Evolutionary conservation across 1,140 invertebrate genomes (phyloP), one percentile per base, ranked within the genome.

Genomic region (Aphidius gifuensis): DNA sequence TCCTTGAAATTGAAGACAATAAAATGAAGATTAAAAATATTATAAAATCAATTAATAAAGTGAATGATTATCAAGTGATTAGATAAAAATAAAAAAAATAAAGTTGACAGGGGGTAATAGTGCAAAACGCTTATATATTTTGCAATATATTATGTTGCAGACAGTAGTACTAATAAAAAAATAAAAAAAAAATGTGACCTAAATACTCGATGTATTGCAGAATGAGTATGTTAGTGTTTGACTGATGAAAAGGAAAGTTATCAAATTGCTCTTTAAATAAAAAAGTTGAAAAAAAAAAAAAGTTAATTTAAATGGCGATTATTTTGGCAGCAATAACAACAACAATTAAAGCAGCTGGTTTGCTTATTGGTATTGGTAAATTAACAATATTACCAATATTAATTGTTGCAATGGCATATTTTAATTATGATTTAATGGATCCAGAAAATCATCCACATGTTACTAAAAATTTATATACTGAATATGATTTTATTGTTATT

Each of bases 391-490:
- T 94, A 38, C 92, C 93, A 0, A 83, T 88, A 38, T 83, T 94
- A 62, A 78, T 95, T 53, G 90, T 87, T 0, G 85, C 90, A 1
- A 79, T 95, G 48, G 88, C 90, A 0, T 94, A 93, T 71, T 93
- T 90, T 75, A 88, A 92, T 76, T 94, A 94, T 73, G 91, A 93
- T 65, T 78, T 91, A 3, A 88, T 92, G 69, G 92, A 94, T 74
- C 92, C 92, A 0, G 92, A 94, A 76, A 91, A 88, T 70, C 83
- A 90, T 57, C 90, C 91, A 1, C 80, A 83, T 0, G 88, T 91
- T 38, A 85, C 87, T 48, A 84, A 83, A 50, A 77, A 85, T 32
- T 75, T 91, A 0, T 78, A 84, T 7, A 74, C 83, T 6, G 86
- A 89, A 55, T 94, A 94, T 66, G 92, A 93, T 69, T 93, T 93